Conservation (phyloP, 2,113 vertebrate species). For the Chascanopsetta lugubris region DNA sequence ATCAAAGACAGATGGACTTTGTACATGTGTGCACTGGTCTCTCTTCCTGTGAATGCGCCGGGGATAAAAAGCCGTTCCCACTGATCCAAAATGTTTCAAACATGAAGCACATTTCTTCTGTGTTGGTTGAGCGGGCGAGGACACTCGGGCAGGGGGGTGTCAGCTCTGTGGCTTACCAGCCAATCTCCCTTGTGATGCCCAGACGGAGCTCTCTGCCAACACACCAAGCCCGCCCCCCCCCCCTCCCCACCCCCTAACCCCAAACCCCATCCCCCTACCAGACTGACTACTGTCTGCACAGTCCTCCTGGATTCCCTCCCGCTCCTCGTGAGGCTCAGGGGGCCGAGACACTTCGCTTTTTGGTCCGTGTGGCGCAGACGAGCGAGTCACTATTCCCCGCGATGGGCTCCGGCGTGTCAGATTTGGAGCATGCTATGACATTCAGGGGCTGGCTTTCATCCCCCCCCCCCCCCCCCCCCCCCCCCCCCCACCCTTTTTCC, state of each 20-base stretch:
- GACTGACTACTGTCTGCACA: slow-evolving; percentile 18
- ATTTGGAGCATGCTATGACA: slow-evolving; percentile 67
- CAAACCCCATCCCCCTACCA: no score
- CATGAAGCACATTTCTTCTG: neutral
- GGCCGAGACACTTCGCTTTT: slow-evolving; percentile 15
- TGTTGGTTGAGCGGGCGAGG: neutral
- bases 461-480: slow-evolving; percentile 29
- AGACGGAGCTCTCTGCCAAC: slow-evolving; percentile 25
- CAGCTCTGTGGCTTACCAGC: slow-evolving; percentile 1
- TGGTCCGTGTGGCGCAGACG: slow-evolving; percentile 24
- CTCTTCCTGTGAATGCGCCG: neutral
- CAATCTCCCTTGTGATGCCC: slow-evolving; percentile 29
- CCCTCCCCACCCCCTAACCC: no score
- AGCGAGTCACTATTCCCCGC: slow-evolving; percentile 45
- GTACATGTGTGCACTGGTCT: neutral
- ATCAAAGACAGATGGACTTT: neutral
- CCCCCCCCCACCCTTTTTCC: no score
- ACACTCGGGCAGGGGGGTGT: neutral
- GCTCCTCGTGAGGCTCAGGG: slow-evolving; percentile 14
- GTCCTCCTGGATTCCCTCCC: slow-evolving; percentile 15
- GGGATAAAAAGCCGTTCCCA: neutral
- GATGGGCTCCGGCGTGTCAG: slow-evolving; percentile 50
- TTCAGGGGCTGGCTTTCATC: slow-evolving; percentile 58
- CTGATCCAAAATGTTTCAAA: neutral
- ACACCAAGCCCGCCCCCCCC: slow-evolving; percentile 7